A percentile compares a stretch with the other conserved stretches of the same genome.
Conservation (phyloP, 2,888 invertebrate species). For the Nasonia oneida region DNA sequence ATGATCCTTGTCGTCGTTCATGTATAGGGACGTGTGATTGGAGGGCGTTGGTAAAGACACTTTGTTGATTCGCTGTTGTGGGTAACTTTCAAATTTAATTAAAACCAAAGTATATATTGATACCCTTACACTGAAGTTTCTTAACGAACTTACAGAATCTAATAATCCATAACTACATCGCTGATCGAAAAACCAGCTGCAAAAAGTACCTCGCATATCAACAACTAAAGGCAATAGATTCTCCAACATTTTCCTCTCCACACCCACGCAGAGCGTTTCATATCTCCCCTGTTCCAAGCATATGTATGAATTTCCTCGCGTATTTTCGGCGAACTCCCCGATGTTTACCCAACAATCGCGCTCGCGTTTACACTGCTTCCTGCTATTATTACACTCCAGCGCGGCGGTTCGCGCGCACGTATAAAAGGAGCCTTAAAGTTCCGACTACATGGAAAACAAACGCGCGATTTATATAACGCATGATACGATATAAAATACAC, state of each 20-base stretch:
- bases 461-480: background rate
- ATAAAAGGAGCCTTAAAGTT: background rate
- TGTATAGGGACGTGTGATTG: too few species aligned
- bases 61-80: too few species aligned
- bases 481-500: background rate
- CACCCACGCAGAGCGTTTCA: background rate
- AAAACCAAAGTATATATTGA: too few species aligned
- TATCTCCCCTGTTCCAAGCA: background rate
- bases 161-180: too few species aligned
- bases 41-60: too few species aligned
- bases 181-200: too few species aligned
- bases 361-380: background rate
- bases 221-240: background rate
- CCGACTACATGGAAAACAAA: background rate
- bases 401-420: background rate
- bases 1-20: background rate
- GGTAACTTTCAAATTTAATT: too few species aligned
- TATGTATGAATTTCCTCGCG: background rate
- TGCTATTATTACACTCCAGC: slow-evolving; percentile 10
- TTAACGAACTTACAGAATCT: too few species aligned
- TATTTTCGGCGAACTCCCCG: background rate
- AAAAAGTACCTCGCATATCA: too few species aligned
- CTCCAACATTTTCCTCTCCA: background rate
- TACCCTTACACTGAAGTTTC: too few species aligned
- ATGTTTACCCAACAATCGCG: slow-evolving; percentile 12